Base-by-base conservation (phyloP, 2,888 invertebrate species). In the Eledona agricola region DNA sequence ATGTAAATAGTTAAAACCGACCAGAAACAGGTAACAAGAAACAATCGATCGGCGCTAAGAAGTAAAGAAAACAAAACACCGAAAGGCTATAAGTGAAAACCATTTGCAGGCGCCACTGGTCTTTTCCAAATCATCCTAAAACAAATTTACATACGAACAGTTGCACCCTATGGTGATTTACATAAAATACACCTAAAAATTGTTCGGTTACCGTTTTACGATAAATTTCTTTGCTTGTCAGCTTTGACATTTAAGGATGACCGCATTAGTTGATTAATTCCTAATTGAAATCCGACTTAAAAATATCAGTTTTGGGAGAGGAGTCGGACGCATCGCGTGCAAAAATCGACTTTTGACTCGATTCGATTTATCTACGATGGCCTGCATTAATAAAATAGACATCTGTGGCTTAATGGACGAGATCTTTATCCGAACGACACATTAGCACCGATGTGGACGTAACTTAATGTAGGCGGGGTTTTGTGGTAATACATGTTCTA, bases 81-180 rank as follows among this genome's bases (percentile, higher is more conserved):
- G 52, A 62, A 58, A 61, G n/a, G 54, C 54, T 55, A 51, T 61
- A 61, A 64, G 60, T 64, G 59, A 59, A 64, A 64, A 58, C 60
- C 64, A 60, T 62, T 64, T 57, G 60, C 62, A 64, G 60, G 62
- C 64, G 56, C 58, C 58, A 57, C 58, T 61, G 60, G 62, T 58
- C 59, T 58, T 64, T 64, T 62, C 47, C 59, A 61, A 64, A 64
- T 62, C 57, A 62, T 61, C 58, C 57, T 62, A 61, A 64, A 62
- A 64, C 64, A 61, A 62, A 64, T 64, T 62, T 60, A 62, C 64
- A 62, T 59, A 62, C 56, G 55, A 50, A 49, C 59, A 58, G 51
- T 51, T 52, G 38, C 49, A 58, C 60, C 63, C 63, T 55, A 45
- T n/a, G n/a, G 25, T 55, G 60, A 62, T 62, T 60, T 64, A 60